These are phyloP conservation scores for Chauna torquata DNA, from an alignment of 2,113 vertebrate genomes.

Conservation along the genomic window DNA sequence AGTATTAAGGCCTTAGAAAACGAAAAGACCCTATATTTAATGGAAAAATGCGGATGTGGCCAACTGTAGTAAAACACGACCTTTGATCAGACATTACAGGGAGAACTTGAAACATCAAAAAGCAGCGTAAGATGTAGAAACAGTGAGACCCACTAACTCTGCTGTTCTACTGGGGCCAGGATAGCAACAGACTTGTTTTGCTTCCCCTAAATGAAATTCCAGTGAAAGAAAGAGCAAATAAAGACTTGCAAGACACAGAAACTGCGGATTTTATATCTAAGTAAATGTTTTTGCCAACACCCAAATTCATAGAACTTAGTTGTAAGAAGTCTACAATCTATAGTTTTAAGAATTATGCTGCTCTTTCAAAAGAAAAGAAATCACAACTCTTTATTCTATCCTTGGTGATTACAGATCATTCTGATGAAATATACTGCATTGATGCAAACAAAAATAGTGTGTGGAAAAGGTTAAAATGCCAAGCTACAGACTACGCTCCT, in stretches of 20 bases:
- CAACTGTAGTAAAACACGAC: not conserved
- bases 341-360: not conserved
- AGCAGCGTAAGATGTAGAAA: not conserved
- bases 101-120: not conserved
- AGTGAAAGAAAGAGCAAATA: not conserved
- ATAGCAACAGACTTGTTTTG: not conserved
- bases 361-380: not conserved
- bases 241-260: not conserved
- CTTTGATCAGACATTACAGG: not conserved
- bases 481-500: not conserved
- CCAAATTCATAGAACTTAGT: not conserved
- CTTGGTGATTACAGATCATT: not conserved
- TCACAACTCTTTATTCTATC: not conserved
- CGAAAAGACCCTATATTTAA: not conserved
- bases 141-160: not conserved
- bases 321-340: not conserved
- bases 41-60: not conserved
- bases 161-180: not conserved
- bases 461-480: not conserved
- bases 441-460: not conserved
- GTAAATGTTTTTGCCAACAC: not conserved
- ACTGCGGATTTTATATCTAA: not conserved
- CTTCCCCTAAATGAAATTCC: not conserved
- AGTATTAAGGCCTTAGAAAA: not conserved
- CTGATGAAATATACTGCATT: not conserved